Base-by-base conservation (phyloP, 2,888 invertebrate species). In the Papilio elwesi region DNA sequence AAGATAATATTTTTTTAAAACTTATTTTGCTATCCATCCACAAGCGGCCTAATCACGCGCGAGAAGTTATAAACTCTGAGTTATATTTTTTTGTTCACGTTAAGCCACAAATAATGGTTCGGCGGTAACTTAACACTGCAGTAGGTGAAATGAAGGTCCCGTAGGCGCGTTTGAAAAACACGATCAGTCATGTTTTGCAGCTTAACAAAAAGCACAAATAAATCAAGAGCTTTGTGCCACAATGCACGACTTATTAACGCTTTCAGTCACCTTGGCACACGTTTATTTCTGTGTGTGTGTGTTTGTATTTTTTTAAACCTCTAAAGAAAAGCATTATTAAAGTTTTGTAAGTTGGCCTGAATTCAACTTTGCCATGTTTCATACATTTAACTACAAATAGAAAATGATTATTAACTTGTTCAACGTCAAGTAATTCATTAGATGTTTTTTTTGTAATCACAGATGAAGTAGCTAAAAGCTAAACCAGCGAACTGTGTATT, bases 51-150 rank as follows among this genome's bases (percentile, higher is more conserved):
- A 49, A 72, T 72, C 71, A 80, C 77, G 77, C 71, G 75, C 67
- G 73, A 68, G n/a, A 78, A 83, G 83, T 82, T 86, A 84, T 85
- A 83, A 36, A 87, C 79, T 64, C 64, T 16, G 63, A 38, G 0
- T 68, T 63, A 72, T 51, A 80, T 83, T 26, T 81, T 80, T 84
- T 78, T 85, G 85, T 82, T 83, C 80, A 80, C 78, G 78, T 80
- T 78, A 78, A 78, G 81, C 81, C 79, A 82, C 83, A 86, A 87
- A 87, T 87, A 86, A 87, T 82, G 81, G 82, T 78, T 83, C 85
- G 82, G 86, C 86, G 85, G 82, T 82, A 83, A 79, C 83, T 84
- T 84, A 74, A 75, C 75, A 74, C 74, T 71, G 73, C 73, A 59
- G 79, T 79, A 81, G 80, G 81, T 81, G 79, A 79, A 78, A 79